Evolutionary conservation across 2,888 invertebrate genomes (phyloP), one percentile per base, ranked within the genome.

Genomic region (Listrodromus nycthemerus): DNA sequence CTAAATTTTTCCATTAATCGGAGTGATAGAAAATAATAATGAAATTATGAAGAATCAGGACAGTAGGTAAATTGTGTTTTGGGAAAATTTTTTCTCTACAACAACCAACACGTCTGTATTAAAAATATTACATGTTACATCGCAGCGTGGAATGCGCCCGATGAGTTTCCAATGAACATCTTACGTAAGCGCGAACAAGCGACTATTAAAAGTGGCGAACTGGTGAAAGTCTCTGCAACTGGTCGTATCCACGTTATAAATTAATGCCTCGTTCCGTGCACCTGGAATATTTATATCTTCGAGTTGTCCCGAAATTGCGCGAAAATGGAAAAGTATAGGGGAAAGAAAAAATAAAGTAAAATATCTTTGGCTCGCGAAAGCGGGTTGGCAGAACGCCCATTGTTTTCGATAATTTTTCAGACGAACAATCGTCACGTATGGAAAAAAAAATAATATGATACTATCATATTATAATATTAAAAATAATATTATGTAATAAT

Each of bases 111-210:
- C 50, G n/a, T 48, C n/a, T 50, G 45, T 48, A 48, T 50, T 69
- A 30, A 73, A 52, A 41, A 55, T 24, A 7, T 65, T 33, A 16
- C 21, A 52, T 8, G 5, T 19, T 21, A 65, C 16, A 65, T 24
- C 21, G 50, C 41, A n/a, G n/a, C 21, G 45, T 24, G n/a, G 74
- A 69, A 52, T 61, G 78, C 71, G 21, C 5, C 79, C 21, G 79
- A 66, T 65, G 30, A 75, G 70, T 50, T 55, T 69, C 61, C 71
- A 79, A 78, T 70, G 79, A 24, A 21, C 24, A 21, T 65, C 69
- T 82, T 79, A 69, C 65, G 82, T 70, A 82, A 79, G 63, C 30
- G 19, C 71, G 73, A 83, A 83, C 63, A 33, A 58, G 61, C 52
- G 24, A 66, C 45, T 52, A 58, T 65, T n/a, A n/a, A 55, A 10